Conservation (phyloP, 2,888 invertebrate genomes). For the Athetis lepigone region DNA sequence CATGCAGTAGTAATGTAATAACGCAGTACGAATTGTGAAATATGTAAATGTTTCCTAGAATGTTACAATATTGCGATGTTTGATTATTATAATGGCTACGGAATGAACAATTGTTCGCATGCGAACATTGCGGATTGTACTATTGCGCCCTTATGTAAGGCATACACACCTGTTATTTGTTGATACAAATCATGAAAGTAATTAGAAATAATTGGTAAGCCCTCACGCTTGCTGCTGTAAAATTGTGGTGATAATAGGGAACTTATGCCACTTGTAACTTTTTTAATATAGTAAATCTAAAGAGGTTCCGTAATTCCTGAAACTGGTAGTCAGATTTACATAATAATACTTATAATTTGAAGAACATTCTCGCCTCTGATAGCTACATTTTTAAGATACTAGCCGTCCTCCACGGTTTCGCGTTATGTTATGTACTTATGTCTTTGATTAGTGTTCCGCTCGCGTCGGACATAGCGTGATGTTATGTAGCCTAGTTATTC, state of each 20-base stretch:
- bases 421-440: too few relatives aligned
- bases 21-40: conserved; percentile 10
- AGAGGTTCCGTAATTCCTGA: too few relatives aligned
- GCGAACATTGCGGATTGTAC: conserved; percentile 23
- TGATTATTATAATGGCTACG: conserved; percentile 36
- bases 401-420: too few relatives aligned
- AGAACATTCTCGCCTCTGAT: too few relatives aligned
- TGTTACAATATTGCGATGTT: conserved; percentile 30
- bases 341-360: too few relatives aligned
- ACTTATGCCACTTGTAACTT: too few relatives aligned
- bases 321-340: too few relatives aligned
- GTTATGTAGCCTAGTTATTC: too few relatives aligned
- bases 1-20: conserved; percentile 7
- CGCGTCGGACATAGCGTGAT: too few relatives aligned
- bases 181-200: conserved; percentile 21
- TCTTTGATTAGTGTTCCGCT: too few relatives aligned
- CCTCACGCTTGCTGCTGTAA: conserved; percentile 1
- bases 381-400: too few relatives aligned
- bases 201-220: conserved; percentile 5
- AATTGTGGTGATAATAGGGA: neutral
- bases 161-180: conserved; percentile 4
- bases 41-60: conserved; percentile 32
- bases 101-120: conserved; percentile 43
- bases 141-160: conserved; percentile 47
- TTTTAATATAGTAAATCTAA: too few relatives aligned